Evolutionary conservation across 2,888 invertebrate species (phyloP), one percentile per base, ranked within the genome.

Genomic region (Drosophila mulleri): DNA sequence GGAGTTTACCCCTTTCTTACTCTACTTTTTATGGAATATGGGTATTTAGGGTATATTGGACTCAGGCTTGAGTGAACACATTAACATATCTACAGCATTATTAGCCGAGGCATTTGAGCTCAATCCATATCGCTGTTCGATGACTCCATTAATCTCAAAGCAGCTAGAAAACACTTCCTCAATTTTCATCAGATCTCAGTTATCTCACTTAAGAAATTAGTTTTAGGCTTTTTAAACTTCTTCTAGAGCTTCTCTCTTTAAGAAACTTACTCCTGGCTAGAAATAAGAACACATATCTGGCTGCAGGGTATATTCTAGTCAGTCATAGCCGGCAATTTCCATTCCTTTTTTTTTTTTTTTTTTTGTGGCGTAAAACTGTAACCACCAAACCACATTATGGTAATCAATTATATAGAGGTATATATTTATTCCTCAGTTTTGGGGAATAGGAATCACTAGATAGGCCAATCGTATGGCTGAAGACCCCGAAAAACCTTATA

Each of bases 1-100:
- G 74, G 57, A 64, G 60, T 65, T 75, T 68, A 85, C 66, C 89
- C 84, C 68, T 81, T 82, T 83, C 52, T 32, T 18, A 6, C 65
- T 44, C 48, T 45, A 44, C 11, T 42, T 45, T 58, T n/a, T n/a
- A n/a, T n/a, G n/a, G n/a, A n/a, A n/a, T n/a, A n/a, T n/a, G n/a
- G n/a, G n/a, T n/a, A n/a, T n/a, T n/a, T n/a, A n/a, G n/a, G 50
- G 32, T 12, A 50, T 32, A 32, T 29, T 50, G 32, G 29, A 6
- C 12, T 12, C 12, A 11, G 26, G 9, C 26, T 7, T 6, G 29
- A n/a, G 2, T n/a, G 26, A 26, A 5, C n/a, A n/a, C 12, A 18
- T 35, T 35, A 35, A 16, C 18, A 52, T 35, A 35, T 52, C 16
- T 39, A 39, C 16, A 16, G 37, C 37, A 16, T 39, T 11, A 32